These are phyloP conservation scores for Agriopis leucophaearia DNA, from an alignment of 2,888 invertebrate species.

Conservation along the genomic window DNA sequence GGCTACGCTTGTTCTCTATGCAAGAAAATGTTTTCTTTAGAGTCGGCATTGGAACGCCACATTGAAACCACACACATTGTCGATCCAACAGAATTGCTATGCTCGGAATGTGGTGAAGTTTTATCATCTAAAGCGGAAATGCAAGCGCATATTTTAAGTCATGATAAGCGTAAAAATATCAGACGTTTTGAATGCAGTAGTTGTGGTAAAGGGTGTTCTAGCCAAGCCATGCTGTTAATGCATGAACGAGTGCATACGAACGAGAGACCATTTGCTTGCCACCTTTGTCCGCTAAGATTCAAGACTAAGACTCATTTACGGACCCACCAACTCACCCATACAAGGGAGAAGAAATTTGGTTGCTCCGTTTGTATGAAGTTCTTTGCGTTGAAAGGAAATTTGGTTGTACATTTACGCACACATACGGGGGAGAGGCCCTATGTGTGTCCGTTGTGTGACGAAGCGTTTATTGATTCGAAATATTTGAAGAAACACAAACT, in stretches of 20 bases:
- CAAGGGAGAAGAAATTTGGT: conserved; percentile 83
- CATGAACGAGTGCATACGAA: conserved; percentile 83
- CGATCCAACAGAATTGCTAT: conserved; percentile 67
- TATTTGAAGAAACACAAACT: conserved; percentile 83
- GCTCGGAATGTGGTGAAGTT: conserved; percentile 77
- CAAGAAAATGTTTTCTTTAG: conserved; percentile 80
- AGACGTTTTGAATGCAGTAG: conserved; percentile 77
- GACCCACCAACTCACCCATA: conserved; percentile 82
- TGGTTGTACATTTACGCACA: conserved; percentile 81
- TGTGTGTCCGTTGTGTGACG: conserved; percentile 76
- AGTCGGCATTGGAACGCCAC: conserved; percentile 77
- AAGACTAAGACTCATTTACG: conserved; percentile 83
- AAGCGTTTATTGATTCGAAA: conserved; percentile 84
- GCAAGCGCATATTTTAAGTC: conserved; percentile 65
- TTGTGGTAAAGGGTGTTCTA: conserved; percentile 80
- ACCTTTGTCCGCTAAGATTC: conserved; percentile 76
- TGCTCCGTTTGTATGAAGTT: conserved; percentile 85
- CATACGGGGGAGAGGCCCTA: conserved; percentile 84
- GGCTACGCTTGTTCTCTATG: conserved; percentile 80
- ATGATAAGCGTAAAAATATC: conserved; percentile 64
- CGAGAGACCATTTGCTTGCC: conserved; percentile 79
- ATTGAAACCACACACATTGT: conserved; percentile 74
- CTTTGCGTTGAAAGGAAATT: conserved; percentile 82
- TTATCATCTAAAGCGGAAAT: conserved; percentile 69
- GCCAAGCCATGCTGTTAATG: conserved; percentile 83